phyloP scores from a whole-genome alignment of 2,797 vertebrate species.

The Hippopotamyrus pictus region DNA sequence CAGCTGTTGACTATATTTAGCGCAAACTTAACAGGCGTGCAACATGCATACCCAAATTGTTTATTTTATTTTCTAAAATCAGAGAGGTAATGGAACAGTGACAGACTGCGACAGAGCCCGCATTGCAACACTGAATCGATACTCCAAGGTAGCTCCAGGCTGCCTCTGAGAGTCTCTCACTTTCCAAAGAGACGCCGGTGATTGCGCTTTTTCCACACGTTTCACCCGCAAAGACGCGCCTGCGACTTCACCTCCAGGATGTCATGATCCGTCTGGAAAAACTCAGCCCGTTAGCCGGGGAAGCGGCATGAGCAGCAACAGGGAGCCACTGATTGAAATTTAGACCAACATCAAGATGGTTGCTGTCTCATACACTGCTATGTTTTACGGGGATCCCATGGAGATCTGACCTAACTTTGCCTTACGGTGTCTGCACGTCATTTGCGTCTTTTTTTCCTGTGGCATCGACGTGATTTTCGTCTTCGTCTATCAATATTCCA shows the following conservation, averaged over 20 bases:
- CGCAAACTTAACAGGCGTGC: constrained; percentile 11
- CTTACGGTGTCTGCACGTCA: constrained; percentile 8
- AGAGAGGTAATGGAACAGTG: neutral
- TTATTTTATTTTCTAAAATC: neutral
- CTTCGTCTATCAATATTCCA: neutral
- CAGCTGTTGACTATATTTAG: constrained; percentile 1
- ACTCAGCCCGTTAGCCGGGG: neutral
- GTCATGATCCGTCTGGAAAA: neutral
- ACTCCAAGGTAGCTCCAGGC: constrained; percentile 34
- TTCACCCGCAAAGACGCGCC: neutral
- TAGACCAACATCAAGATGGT: constrained; percentile 13
- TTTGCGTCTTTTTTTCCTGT: neutral
- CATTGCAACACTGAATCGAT: constrained; percentile 54
- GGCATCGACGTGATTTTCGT: neutral
- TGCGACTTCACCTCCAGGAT: neutral
- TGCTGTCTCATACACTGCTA: neutral
- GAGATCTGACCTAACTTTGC: constrained; percentile 41
- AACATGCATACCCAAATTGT: neutral
- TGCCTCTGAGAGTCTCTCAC: constrained; percentile 32
- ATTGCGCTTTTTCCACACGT: neutral
- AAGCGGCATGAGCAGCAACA: constrained; percentile 13
- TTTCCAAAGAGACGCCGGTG: neutral
- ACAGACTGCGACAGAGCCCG: constrained; percentile 41
- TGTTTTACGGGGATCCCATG: neutral
- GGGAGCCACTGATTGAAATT: constrained; percentile 15